Percentiles rank a stretch among this genome's conserved stretches.
phyloP scores from a whole-genome alignment of 2,113 vertebrate species.

The Aythya baeri region DNA sequence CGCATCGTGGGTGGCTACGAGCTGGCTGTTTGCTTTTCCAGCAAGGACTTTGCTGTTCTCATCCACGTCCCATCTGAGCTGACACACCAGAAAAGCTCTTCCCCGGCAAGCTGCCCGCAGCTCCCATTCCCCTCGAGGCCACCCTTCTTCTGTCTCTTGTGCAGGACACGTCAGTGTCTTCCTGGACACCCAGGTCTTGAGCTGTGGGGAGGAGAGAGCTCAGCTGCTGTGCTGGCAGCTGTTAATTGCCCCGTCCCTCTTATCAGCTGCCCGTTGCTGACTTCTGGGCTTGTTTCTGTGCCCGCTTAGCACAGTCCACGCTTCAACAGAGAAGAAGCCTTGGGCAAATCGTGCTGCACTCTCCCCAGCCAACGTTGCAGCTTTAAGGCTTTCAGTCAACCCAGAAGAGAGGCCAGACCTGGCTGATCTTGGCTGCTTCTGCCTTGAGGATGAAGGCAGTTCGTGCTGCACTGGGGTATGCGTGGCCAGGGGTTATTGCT shows the following conservation, averaged over 20 bases:
- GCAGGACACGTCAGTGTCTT: background rate
- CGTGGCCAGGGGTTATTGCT: background rate
- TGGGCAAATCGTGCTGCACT: background rate
- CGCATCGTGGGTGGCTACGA: background rate
- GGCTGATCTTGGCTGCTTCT: background rate
- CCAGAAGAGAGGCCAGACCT: background rate
- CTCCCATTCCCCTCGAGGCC: background rate
- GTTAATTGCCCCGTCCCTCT: background rate
- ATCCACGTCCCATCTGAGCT: background rate
- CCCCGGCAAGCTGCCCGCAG: background rate
- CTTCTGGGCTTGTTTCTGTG: background rate
- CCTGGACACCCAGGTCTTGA: background rate
- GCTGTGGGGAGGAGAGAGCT: background rate
- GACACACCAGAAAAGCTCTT: background rate
- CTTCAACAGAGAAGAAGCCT: background rate
- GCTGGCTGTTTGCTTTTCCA: conserved; percentile 31
- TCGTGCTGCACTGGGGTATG: background rate
- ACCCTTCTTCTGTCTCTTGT: background rate
- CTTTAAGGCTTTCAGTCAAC: background rate
- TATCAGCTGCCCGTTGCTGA: background rate
- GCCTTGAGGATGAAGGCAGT: background rate
- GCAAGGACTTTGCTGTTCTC: conserved; percentile 13
- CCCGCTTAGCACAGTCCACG: background rate
- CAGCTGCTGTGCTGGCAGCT: background rate
- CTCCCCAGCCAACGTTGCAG: background rate